Base-by-base conservation (phyloP, 2,113 vertebrate species). In the Pongo abelii region DNA sequence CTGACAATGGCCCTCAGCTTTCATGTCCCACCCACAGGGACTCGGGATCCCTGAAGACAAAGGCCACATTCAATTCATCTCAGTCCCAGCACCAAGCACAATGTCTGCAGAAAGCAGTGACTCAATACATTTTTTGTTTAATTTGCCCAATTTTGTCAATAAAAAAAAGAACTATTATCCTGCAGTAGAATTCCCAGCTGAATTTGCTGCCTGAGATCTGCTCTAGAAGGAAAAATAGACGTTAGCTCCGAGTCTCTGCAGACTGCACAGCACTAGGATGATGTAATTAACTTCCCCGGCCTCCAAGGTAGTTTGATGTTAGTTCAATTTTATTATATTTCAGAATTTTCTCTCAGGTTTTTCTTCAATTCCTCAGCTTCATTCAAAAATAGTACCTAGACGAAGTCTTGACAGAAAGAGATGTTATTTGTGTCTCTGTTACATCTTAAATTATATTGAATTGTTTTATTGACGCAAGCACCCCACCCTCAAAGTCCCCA, bases 401-500 rank as follows among this genome's bases (percentile, higher is more conserved):
- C 1, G 0, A 11, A 2, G 30, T 6, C 64, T 30, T 6, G 70
- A 6, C n/a, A 43, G 72, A 25, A 61, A 8, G 43, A n/a, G 3
- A 18, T 18, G 7, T 35, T 5, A 6, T 20, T 16, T 1, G 0
- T 2, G 1, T 6, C 18, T 57, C 80, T 7, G 20, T 40, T 5
- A 2, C 0, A 14, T 14, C 9, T 25, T 2, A 5, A 30, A 11
- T 32, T 0, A 11, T 1, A 2, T 10, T 0, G 8, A 32, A 4
- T 5, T 0, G 7, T 20, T 16, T 20, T 32, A 11, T 17, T 4
- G 20, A 48, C 8, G 1, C 13, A 6, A 23, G 3, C 0, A 0
- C 46, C 72, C 6, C 0, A 8, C 48, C 27, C 35, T 20, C 22
- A 6, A 11, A 0, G 2, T 10, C 38, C 50, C 43, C 4, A 8